phyloP scores from a whole-genome alignment of 2,888 invertebrate species.

The Dasypogon diadema region DNA sequence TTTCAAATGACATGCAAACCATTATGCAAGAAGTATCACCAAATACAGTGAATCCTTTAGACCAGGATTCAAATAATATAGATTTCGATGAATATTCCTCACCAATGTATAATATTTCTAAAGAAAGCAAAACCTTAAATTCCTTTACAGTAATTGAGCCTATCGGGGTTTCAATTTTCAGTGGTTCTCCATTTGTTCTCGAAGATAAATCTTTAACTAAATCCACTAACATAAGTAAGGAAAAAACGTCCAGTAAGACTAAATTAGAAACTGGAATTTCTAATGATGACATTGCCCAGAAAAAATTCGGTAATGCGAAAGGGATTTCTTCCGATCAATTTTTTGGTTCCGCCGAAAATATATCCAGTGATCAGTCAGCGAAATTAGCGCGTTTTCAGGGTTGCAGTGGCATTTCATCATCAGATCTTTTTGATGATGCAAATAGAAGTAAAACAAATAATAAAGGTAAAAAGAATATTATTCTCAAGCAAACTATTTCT shows the following conservation, averaged over 20 bases:
- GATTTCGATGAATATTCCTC: slow-evolving; percentile 65
- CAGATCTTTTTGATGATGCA: slow-evolving; percentile 89
- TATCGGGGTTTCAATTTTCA: slow-evolving; percentile 64
- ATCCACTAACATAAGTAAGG: slow-evolving; percentile 59
- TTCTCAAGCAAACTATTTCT: slow-evolving; percentile 14
- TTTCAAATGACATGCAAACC: slow-evolving; percentile 88
- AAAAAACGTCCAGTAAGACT: slow-evolving; percentile 54
- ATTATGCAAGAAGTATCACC: slow-evolving; percentile 86
- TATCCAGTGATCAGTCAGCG: slow-evolving; percentile 71
- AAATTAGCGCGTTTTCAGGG: slow-evolving; percentile 87
- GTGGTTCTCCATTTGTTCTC: slow-evolving; percentile 66
- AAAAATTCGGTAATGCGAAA: slow-evolving; percentile 97
- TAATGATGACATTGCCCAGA: slow-evolving; percentile 83
- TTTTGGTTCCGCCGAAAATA: slow-evolving; percentile 79
- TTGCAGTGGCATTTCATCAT: slow-evolving; percentile 93
- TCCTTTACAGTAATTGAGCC: slow-evolving; percentile 68
- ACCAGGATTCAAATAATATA: slow-evolving; percentile 63
- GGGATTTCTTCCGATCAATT: slow-evolving; percentile 98
- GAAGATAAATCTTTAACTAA: slow-evolving; percentile 25
- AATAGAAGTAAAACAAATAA: slow-evolving; percentile 60
- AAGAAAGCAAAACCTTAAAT: slow-evolving; percentile 65
- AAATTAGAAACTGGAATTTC: slow-evolving; percentile 46
- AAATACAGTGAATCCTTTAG: slow-evolving; percentile 67
- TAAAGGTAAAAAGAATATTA: slow-evolving; percentile 50
- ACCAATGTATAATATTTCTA: slow-evolving; percentile 61